These are phyloP conservation scores for Camponotus vicinus DNA, from an alignment of 1,140 invertebrate genomes.

Conservation along the genomic window DNA sequence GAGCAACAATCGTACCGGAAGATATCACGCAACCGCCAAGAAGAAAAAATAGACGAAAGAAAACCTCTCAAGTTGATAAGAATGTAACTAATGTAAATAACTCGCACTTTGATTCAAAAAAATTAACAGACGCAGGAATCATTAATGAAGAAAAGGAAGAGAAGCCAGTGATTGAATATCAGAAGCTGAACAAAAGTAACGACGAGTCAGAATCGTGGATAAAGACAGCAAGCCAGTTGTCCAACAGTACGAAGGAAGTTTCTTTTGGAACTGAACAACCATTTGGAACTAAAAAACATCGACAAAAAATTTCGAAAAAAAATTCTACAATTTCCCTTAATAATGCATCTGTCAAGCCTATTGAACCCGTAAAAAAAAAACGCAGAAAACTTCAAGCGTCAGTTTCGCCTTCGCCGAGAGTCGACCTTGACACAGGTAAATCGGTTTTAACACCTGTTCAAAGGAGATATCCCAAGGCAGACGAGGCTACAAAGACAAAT, in stretches of 20 bases:
- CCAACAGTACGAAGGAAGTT: neutral
- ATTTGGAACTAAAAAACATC: constrained; percentile 12
- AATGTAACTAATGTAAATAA: neutral
- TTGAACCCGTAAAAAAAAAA: neutral
- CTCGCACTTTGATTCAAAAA: neutral
- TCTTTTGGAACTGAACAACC: neutral
- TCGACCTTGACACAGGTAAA: constrained; percentile 2
- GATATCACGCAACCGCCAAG: constrained; percentile 40
- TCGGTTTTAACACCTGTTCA: neutral
- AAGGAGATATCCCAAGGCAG: constrained; percentile 10
- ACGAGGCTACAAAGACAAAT: neutral
- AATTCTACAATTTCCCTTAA: constrained; percentile 15
- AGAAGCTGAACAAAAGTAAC: neutral
- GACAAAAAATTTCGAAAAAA: constrained; percentile 35
- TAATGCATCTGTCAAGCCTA: neutral
- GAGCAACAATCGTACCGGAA: constrained; percentile 49
- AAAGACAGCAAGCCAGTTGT: neutral
- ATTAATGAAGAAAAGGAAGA: constrained; percentile 1
- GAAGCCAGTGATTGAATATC: neutral
- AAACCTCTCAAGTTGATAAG: neutral
- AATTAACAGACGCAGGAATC: neutral
- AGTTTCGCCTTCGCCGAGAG: neutral
- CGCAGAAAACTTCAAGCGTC: constrained; percentile 26
- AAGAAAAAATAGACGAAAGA: constrained; percentile 1
- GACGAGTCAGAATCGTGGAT: neutral